A percentile compares a stretch with the other conserved stretches of the same genome.
Conservation (phyloP, 2,113 vertebrate species). For the Indicator maculatus region DNA sequence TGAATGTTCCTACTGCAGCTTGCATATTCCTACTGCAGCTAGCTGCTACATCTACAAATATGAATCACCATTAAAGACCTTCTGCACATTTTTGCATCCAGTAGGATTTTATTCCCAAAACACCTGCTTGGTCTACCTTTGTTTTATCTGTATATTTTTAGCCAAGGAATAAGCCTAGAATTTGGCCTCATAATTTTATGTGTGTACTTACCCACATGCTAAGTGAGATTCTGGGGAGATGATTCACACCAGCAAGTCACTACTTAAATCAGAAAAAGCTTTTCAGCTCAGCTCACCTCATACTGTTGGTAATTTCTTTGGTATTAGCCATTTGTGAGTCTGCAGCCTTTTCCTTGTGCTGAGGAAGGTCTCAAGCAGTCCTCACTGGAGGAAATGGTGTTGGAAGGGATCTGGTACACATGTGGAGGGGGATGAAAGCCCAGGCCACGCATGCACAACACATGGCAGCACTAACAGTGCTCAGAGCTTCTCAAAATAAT, state of each 20-base stretch:
- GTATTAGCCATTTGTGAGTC: not conserved
- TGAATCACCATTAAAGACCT: not conserved
- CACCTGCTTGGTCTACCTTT: not conserved
- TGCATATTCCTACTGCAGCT: not conserved
- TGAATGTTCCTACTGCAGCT: not conserved
- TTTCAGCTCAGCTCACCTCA: not conserved
- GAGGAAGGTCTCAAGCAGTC: not conserved
- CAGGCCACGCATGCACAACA: not conserved
- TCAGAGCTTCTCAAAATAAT: constrained; percentile 61
- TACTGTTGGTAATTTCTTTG: not conserved
- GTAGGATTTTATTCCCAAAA: not conserved
- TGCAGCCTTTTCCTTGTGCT: not conserved
- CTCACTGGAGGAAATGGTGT: not conserved
- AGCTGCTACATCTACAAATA: not conserved
- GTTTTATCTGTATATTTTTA: not conserved
- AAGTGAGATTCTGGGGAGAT: not conserved
- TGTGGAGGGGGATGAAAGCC: not conserved
- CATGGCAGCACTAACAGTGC: constrained; percentile 9
- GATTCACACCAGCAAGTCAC: not conserved
- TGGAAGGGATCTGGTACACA: not conserved
- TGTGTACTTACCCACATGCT: not conserved
- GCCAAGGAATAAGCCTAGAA: not conserved
- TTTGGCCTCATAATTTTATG: not conserved
- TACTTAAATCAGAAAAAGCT: not conserved
- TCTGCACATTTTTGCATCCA: not conserved